Evolutionary conservation across 2,113 vertebrate species (phyloP), one percentile per base, ranked within the genome.

Genomic region (Charadrius vociferus): DNA sequence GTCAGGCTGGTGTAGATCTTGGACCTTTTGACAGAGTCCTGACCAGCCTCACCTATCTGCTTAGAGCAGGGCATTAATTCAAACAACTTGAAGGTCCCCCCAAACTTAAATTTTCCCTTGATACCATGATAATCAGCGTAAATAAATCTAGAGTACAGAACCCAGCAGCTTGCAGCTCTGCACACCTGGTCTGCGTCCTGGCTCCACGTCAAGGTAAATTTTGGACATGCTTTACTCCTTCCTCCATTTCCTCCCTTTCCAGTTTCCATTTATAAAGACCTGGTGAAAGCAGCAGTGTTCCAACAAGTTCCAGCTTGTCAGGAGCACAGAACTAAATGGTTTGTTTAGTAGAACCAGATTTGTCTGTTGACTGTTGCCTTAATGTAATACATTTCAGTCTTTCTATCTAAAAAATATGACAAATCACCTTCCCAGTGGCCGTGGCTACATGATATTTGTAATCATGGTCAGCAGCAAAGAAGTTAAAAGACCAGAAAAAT

Each of bases 401-500:
- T 79, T 94, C 30, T 80, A 0, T 21, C 30, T 91, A 43, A 85
- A 95, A 91, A 72, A 52, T 41, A 72, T 13, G 21, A 68, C 24
- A 80, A 71, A 86, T 87, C 11, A 43, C 43, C 79, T 92, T 90
- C 49, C 34, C 49, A 41, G 45, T 61, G 56, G 47, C 32, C 1
- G 0, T 63, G 45, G 30, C n/a, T 91, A 21, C 19, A 12, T 23
- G 34, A 27, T 80, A 49, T 86, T 94, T 74, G 34, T 39, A 92
- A 71, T 84, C 79, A 72, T 2, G 1, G 43, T 88, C 71, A 94
- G 67, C 52, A 88, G 16, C 55, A 83, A 95, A 43, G 65, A 94
- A 93, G 58, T 83, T 87, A 89, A 95, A 95, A 94, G 91, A 81
- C 52, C 79, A 91, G 87, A 94, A 97, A 95, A 96, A 92, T 74